phyloP scores from a whole-genome alignment of 2,113 vertebrate genomes.

The Camelus dromedarius region DNA sequence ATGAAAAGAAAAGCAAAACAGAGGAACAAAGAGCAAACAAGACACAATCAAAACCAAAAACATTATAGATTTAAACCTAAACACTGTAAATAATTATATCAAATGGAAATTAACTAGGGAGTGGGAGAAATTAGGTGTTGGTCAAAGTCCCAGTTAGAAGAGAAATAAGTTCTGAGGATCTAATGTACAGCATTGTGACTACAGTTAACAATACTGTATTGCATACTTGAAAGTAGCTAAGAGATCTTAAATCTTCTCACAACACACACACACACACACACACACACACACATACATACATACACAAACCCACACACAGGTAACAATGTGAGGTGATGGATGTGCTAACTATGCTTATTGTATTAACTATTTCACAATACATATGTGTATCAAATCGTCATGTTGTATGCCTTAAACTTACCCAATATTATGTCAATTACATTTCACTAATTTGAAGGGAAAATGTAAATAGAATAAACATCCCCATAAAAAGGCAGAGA shows the following conservation, averaged over 20 bases:
- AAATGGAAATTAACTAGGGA: neutral
- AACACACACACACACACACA: too few relatives aligned
- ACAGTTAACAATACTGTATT: too few relatives aligned
- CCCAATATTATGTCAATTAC: neutral
- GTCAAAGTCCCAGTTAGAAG: neutral
- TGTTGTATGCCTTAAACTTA: neutral
- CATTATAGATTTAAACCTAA: neutral
- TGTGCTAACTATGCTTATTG: neutral
- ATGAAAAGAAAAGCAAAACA: neutral
- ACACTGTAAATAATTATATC: neutral
- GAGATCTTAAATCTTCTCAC: too few relatives aligned
- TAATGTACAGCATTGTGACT: too few relatives aligned
- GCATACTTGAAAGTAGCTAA: too few relatives aligned
- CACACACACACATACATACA: too few relatives aligned
- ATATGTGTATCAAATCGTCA: neutral
- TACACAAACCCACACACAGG: neutral
- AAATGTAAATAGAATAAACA: neutral
- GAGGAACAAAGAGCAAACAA: neutral
- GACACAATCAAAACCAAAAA: neutral
- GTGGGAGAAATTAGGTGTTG: neutral
- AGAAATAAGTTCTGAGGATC: neutral
- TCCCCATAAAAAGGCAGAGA: neutral
- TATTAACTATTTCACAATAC: neutral
- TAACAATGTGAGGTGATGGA: neutral
- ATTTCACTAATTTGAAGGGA: neutral